Evolutionary conservation across 2,888 invertebrate species (phyloP).

Genomic region (Hyposoter dolosus): DNA sequence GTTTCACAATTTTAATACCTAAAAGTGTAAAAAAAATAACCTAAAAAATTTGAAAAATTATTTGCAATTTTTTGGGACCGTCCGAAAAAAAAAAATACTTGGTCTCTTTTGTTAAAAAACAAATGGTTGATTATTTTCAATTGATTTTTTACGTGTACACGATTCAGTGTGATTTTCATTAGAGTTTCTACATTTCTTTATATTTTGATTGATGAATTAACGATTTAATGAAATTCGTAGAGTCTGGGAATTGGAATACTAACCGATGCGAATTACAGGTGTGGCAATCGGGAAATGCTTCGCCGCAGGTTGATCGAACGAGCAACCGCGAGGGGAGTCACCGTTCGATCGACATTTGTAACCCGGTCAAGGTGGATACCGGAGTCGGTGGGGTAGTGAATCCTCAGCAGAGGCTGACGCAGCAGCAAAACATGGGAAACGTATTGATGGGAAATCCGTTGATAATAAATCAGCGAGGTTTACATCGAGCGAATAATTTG

Average conservation of each 20-base stretch:
- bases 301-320: constrained; percentile 80
- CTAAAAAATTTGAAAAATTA: neutral
- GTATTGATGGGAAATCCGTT: constrained; percentile 82
- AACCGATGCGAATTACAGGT: constrained; percentile 73
- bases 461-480: constrained; percentile 81
- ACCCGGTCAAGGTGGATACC: constrained; percentile 77
- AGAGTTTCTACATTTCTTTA: neutral
- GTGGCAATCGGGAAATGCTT: constrained; percentile 81
- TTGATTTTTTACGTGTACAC: neutral
- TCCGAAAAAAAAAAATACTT: no score
- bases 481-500: constrained; percentile 76
- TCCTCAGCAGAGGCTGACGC: constrained; percentile 80
- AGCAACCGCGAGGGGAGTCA: constrained; percentile 79
- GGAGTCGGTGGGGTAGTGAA: constrained; percentile 75
- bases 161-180: neutral
- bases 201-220: neutral
- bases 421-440: constrained; percentile 80
- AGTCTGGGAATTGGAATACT: neutral
- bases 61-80: neutral
- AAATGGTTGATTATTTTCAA: neutral
- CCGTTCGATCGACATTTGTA: constrained; percentile 78
- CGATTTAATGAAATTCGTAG: neutral
- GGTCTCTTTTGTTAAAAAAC: neutral
- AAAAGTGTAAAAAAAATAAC: no score
- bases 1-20: no score